Conservation (phyloP, 2,888 invertebrate species). For the Morpho achilles region DNA sequence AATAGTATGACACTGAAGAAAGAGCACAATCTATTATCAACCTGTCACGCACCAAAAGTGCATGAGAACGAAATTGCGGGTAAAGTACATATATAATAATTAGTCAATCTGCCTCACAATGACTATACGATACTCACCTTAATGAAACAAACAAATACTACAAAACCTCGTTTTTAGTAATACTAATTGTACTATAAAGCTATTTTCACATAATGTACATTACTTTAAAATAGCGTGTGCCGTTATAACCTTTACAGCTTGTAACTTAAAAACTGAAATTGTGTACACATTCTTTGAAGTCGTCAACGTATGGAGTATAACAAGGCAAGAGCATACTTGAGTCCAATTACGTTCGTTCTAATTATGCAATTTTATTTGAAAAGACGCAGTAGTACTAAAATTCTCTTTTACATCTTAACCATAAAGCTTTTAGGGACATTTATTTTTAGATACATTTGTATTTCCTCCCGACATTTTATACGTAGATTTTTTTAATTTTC, state of each 20-base stretch:
- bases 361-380: conserved; percentile 19
- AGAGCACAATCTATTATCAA: too few species aligned
- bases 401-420: conserved; percentile 5
- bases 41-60: too few species aligned
- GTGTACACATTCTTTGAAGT: conserved; percentile 12
- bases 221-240: conserved; percentile 19
- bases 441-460: too few species aligned
- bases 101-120: too few species aligned
- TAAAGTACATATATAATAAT: too few species aligned
- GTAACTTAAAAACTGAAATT: conserved; percentile 16
- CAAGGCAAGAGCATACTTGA: conserved; percentile 14
- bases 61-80: too few species aligned
- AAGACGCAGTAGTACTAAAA: conserved; percentile 8
- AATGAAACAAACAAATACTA: background rate
- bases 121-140: too few species aligned
- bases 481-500: too few species aligned
- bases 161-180: conserved; percentile 1
- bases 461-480: too few species aligned
- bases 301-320: conserved; percentile 16
- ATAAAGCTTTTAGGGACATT: background rate
- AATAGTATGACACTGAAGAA: too few species aligned
- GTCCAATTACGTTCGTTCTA: conserved; percentile 19
- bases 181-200: conserved; percentile 22
- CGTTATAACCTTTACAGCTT: conserved; percentile 19
- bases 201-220: conserved; percentile 32